Base-by-base conservation (phyloP, 92 coral and sea anemone species). In the Epizoanthus scotinus region DNA sequence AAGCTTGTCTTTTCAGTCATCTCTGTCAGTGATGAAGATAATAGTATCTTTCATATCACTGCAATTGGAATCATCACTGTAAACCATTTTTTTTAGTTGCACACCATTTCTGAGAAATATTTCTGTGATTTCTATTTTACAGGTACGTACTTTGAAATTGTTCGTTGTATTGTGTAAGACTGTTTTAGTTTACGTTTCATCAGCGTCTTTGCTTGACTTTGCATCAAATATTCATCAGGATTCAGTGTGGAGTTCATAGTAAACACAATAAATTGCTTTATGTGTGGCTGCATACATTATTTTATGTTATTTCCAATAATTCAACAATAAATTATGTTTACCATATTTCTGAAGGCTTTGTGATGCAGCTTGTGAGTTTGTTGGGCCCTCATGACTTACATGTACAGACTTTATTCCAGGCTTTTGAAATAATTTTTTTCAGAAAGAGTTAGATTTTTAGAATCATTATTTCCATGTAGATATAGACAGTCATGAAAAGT, bases 171-270 rank as follows among this genome's bases (percentile, higher is more conserved):
- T n/a, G n/a, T n/a, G n/a, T 19, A 55, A 40, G 34, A 21, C 2
- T 20, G 36, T 24, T 34, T 75, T 34, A 8, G 12, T 75, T 38
- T 57, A 38, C 4, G 34, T 59, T 59, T 1, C 73, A 68, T 22
- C 44, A 28, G 1, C 14, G 42, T 74, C 28, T 74, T 74, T 74
- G 66, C 80, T n/a, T 22, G 47, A 59, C 56, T 75, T 60, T 36
- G 4, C 68, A 58, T 75, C 47, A 75, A 75, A 75, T 59, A 75
- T 75, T 75, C 38, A 75, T 75, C 81, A 53, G 56, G 55, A 58
- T 7, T 75, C 56, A 40, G 40, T 24, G 56, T 75, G 67, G 56
- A 75, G 68, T 36, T 38, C 21, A 38, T 24, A 60, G 68, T 59
- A 64, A 29, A 64, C 68, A 60, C 44, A 55, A 17, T 75, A 58